Conservation (phyloP, 2,113 vertebrate genomes). For the Ceratotherium simum region DNA sequence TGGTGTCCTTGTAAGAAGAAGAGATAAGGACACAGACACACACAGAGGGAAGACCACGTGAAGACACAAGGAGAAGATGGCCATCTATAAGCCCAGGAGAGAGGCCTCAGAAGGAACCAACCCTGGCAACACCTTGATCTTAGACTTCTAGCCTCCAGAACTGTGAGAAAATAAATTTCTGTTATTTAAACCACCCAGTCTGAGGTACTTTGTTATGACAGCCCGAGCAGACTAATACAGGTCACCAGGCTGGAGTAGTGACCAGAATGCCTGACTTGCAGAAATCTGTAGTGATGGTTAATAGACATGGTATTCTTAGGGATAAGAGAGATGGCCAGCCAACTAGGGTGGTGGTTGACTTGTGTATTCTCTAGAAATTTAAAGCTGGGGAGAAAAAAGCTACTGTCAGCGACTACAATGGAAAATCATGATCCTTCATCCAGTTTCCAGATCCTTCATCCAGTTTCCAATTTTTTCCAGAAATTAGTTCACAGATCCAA, state of each 20-base stretch:
- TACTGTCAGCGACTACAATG: not conserved
- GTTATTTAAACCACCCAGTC: not conserved
- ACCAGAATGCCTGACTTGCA: not conserved
- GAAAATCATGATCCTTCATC: not conserved
- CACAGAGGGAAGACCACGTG: not conserved
- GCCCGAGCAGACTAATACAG: not conserved
- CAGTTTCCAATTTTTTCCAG: too few species aligned
- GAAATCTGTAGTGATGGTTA: not conserved
- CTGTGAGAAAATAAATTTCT: not conserved
- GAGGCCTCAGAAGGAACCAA: not conserved
- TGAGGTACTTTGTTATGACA: not conserved
- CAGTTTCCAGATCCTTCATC: not conserved
- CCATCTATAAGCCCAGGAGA: not conserved
- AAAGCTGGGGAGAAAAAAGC: not conserved
- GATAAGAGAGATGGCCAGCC: not conserved
- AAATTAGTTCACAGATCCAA: not conserved
- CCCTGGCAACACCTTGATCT: not conserved
- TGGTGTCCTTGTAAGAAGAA: not conserved
- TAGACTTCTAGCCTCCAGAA: not conserved
- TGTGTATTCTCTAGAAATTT: not conserved
- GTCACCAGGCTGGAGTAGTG: not conserved
- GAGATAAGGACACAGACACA: not conserved
- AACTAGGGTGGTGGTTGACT: not conserved
- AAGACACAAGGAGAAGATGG: not conserved
- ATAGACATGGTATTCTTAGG: not conserved